A percentile compares a stretch with the other conserved stretches of the same genome.
phyloP scores from a whole-genome alignment of 2,113 vertebrate genomes.

The Lota lota region DNA sequence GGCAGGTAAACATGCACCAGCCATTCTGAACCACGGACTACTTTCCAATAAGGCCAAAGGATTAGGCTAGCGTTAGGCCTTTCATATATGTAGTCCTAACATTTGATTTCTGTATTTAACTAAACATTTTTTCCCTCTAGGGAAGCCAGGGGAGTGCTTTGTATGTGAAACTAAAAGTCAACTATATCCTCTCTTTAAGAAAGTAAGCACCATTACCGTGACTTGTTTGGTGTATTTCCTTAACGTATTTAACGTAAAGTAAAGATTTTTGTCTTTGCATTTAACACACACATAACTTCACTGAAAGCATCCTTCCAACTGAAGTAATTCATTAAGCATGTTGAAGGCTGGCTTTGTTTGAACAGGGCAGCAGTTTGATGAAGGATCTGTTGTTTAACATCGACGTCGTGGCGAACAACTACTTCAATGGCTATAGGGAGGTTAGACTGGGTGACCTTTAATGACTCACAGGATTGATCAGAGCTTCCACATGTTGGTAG shows the following conservation, averaged over 20 bases:
- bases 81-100: no score
- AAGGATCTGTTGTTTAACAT: conserved; percentile 83
- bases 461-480: no score
- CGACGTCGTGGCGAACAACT: conserved; percentile 74
- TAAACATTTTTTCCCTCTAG: conserved; percentile 64
- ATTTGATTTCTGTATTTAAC: neutral
- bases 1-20: conserved; percentile 71
- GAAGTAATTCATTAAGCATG: no score
- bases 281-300: neutral
- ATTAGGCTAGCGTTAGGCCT: no score
- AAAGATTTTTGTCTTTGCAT: neutral
- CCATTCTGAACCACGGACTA: neutral
- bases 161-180: conserved; percentile 81
- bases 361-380: conserved; percentile 79
- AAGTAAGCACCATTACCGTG: conserved; percentile 67
- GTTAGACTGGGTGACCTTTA: conserved; percentile 67
- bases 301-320: no score
- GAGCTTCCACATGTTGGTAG: no score
- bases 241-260: no score
- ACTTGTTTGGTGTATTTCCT: neutral
- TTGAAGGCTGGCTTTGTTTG: conserved; percentile 46
- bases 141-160: conserved; percentile 78
- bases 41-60: no score
- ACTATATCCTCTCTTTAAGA: conserved; percentile 79
- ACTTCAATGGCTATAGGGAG: conserved; percentile 80